phyloP scores from a whole-genome alignment of 1,140 invertebrate genomes.

The Brachionus koreanus region DNA sequence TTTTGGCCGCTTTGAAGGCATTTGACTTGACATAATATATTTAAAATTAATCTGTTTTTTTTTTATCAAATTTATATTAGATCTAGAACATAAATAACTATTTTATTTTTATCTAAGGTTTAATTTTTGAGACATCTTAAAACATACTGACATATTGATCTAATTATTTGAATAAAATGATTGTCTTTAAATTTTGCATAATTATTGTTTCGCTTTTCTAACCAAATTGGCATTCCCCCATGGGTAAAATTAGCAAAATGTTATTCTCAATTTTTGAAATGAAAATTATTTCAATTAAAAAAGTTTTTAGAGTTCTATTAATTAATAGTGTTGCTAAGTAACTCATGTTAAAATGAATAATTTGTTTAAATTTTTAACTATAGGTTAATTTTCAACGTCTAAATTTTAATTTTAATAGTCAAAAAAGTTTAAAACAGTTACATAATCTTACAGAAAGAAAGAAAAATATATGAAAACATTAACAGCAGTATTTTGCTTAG shows the following conservation, averaged over 20 bases:
- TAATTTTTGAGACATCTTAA: neutral
- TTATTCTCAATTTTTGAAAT: neutral
- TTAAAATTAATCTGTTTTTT: neutral
- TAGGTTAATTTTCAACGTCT: constrained; percentile 8
- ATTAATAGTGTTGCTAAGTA: constrained; percentile 10
- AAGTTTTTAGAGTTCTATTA: constrained; percentile 6
- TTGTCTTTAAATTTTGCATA: neutral
- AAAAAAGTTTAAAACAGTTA: neutral
- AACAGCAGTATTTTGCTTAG: neutral
- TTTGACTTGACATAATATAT: neutral
- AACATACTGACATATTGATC: neutral
- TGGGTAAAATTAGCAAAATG: neutral
- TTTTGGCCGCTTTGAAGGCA: no score
- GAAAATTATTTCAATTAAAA: neutral
- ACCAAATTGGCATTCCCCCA: neutral
- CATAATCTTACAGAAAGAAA: constrained; percentile 4
- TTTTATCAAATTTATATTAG: neutral
- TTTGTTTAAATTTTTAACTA: constrained; percentile 36
- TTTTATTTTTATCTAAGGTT: neutral
- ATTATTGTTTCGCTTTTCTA: neutral
- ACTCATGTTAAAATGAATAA: constrained; percentile 29
- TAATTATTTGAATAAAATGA: neutral
- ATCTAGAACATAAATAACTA: neutral
- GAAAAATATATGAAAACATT: neutral
- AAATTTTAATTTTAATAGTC: neutral